Percentiles rank a stretch among this genome's conserved stretches.
Evolutionary conservation across 2,888 invertebrate genomes (phyloP).

Genomic region (Drosophila macrospina): DNA sequence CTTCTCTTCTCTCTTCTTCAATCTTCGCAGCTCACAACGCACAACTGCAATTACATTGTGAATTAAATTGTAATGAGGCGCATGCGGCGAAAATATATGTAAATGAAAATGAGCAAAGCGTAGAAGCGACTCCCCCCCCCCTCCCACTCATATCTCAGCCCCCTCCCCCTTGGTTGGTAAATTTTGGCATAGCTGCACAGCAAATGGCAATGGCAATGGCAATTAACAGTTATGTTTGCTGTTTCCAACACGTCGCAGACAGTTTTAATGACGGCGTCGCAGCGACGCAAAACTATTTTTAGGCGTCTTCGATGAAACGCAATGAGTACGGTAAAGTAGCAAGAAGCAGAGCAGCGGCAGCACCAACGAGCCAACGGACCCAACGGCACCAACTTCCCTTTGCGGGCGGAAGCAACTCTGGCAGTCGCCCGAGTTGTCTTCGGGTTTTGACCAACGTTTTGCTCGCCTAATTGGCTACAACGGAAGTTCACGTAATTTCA

Average conservation of each 20-base stretch:
- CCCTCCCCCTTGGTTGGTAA: background rate
- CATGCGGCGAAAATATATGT: conserved; percentile 65
- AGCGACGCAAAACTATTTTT: conserved; percentile 65
- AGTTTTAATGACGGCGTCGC: conserved; percentile 52
- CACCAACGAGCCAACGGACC: no score
- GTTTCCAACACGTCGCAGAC: conserved; percentile 72
- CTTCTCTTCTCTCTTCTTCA: conserved; percentile 38
- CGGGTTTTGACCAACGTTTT: conserved; percentile 39
- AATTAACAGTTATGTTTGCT: conserved; percentile 82
- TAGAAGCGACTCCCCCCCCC: background rate
- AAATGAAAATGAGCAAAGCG: conserved; percentile 65
- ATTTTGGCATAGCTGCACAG: conserved; percentile 26
- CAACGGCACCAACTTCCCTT: conserved; percentile 26
- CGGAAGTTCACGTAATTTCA: conserved; percentile 74
- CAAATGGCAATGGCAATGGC: conserved; percentile 79
- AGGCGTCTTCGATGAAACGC: conserved; percentile 46
- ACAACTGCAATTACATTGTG: conserved; percentile 79
- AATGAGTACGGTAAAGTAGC: no score
- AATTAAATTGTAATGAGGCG: conserved; percentile 83
- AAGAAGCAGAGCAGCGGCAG: background rate
- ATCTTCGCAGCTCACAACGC: conserved; percentile 13
- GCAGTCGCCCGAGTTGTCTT: background rate
- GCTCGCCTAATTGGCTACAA: conserved; percentile 67
- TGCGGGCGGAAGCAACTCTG: conserved; percentile 48
- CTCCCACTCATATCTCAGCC: no score